These are phyloP conservation scores for Cephus pygmeus DNA, from an alignment of 2,888 invertebrate species.

Conservation along the genomic window DNA sequence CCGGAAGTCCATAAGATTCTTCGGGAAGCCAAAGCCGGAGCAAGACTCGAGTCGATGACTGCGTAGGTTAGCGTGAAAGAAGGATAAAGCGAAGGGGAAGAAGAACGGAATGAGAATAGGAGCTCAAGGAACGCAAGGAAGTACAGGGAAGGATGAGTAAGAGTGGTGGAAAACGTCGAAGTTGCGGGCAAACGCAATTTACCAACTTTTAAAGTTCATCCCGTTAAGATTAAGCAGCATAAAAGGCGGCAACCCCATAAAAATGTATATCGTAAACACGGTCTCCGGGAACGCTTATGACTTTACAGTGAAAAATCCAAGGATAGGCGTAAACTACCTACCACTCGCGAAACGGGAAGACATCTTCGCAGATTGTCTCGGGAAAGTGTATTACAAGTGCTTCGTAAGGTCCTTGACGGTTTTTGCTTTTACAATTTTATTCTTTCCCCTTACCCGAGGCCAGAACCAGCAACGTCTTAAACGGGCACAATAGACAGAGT, in stretches of 20 bases:
- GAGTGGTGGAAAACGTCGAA: not conserved
- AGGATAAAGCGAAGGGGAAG: not conserved
- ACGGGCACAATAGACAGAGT: not conserved
- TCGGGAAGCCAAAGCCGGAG: not conserved
- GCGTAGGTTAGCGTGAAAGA: not conserved
- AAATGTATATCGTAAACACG: conserved; percentile 41
- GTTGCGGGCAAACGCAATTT: conserved; percentile 1
- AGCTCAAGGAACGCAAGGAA: not conserved
- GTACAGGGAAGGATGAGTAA: not conserved
- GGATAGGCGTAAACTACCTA: not conserved
- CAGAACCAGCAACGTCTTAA: not conserved
- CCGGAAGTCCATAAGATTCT: not conserved
- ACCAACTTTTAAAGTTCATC: conserved; percentile 8
- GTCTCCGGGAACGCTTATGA: conserved; percentile 19
- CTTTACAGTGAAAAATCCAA: not conserved
- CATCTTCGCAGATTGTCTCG: not conserved
- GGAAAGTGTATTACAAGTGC: not conserved
- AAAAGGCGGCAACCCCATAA: conserved; percentile 38
- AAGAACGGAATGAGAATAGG: not conserved
- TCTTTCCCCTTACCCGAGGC: not conserved
- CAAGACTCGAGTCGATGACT: not conserved
- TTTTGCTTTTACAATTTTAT: not conserved
- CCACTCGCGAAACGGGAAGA: not conserved
- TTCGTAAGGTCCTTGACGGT: not conserved
- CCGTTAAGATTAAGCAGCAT: conserved; percentile 14